These are phyloP conservation scores for Heterotilapia buettikoferi DNA, from an alignment of 2,113 vertebrate genomes.

Conservation along the genomic window DNA sequence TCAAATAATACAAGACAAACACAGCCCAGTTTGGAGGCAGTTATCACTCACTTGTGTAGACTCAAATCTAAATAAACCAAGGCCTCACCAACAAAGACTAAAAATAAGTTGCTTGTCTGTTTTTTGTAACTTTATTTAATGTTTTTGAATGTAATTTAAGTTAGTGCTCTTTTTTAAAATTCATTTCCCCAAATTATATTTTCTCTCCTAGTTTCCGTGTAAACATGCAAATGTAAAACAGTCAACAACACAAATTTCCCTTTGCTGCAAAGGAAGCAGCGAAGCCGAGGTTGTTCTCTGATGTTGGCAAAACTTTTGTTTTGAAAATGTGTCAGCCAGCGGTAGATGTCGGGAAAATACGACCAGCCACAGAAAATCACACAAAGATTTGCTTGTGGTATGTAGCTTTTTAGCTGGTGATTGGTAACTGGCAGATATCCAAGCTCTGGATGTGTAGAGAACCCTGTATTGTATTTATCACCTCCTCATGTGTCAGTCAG, in stretches of 20 bases:
- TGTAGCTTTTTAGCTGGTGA: neutral
- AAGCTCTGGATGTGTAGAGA: neutral
- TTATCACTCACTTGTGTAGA: neutral
- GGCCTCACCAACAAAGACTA: neutral
- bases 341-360: neutral
- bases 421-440: neutral
- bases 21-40: neutral
- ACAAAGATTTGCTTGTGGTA: neutral
- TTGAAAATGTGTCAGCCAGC: neutral
- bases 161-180: neutral
- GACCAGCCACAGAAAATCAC: neutral
- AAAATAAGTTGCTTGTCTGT: neutral
- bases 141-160: neutral
- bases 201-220: neutral
- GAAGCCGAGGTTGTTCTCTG: neutral
- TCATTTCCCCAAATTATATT: rapidly evolving
- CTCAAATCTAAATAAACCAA: neutral
- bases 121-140: neutral
- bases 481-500: neutral
- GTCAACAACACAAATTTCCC: neutral
- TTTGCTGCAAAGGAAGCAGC: neutral
- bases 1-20: neutral
- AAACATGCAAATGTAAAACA: neutral
- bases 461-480: neutral
- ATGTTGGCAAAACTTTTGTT: neutral